Evolutionary conservation across 2,113 vertebrate genomes (phyloP).

Genomic region (Aegithalos caudatus): DNA sequence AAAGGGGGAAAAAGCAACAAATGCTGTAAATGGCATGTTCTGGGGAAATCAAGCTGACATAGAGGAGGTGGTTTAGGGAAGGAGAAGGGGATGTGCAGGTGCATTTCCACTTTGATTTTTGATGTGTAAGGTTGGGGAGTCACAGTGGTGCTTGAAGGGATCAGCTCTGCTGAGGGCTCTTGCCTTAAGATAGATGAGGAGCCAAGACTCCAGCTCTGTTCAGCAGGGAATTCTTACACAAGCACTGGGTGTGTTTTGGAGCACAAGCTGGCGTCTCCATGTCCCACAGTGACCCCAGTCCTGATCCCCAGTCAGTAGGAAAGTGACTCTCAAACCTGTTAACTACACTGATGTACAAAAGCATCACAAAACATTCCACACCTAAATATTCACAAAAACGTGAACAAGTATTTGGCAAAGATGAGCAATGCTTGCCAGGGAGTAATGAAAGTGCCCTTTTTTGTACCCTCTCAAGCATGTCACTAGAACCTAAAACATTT

Average conservation of each 20-base stretch:
- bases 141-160: background rate
- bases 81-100: background rate
- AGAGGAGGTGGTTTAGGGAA: background rate
- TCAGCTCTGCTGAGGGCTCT: background rate
- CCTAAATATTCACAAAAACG: background rate
- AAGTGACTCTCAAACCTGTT: background rate
- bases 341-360: background rate
- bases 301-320: background rate
- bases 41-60: background rate
- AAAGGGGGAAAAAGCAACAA: background rate
- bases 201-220: background rate
- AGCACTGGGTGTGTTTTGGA: background rate
- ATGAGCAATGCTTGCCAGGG: background rate
- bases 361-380: background rate
- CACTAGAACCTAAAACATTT: background rate
- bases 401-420: background rate
- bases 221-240: background rate
- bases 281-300: background rate
- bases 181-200: background rate
- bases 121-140: background rate
- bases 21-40: background rate
- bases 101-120: background rate
- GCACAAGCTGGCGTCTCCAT: background rate
- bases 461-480: accelerated
- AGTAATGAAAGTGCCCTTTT: background rate